Evolutionary conservation across 2,888 invertebrate genomes (phyloP).

Genomic region (Thymelicus lineola): DNA sequence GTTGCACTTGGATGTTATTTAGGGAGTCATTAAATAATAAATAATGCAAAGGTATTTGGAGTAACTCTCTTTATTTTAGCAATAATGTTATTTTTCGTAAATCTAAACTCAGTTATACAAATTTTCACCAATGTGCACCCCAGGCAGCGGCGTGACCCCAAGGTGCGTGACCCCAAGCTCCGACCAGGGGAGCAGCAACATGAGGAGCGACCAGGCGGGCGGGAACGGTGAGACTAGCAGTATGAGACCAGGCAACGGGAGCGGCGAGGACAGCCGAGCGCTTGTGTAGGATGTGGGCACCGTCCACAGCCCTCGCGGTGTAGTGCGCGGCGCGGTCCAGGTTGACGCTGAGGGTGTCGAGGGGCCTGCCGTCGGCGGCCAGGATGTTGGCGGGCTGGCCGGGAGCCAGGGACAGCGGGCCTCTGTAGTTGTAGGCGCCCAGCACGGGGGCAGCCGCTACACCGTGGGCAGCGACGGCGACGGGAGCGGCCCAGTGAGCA

Average conservation of each 20-base stretch:
- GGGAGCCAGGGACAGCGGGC: constrained; percentile 75
- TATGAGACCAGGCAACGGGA: constrained; percentile 52
- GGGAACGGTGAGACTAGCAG: constrained; percentile 40
- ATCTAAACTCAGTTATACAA: constrained; percentile 45
- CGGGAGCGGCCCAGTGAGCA: constrained; percentile 51
- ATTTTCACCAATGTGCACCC: constrained; percentile 61
- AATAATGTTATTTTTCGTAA: constrained; percentile 40
- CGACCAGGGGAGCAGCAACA: constrained; percentile 48
- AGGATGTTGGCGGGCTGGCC: constrained; percentile 75
- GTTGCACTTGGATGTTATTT: too few species aligned
- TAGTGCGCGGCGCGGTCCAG: constrained; percentile 74
- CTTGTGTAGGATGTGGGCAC: constrained; percentile 64
- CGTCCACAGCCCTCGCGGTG: constrained; percentile 68
- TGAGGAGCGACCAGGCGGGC: constrained; percentile 41
- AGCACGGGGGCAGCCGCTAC: constrained; percentile 57
- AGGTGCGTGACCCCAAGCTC: constrained; percentile 48
- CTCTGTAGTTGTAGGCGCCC: constrained; percentile 73
- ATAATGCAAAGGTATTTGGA: constrained; percentile 35
- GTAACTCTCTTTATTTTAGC: constrained; percentile 76
- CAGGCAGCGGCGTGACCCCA: constrained; percentile 48
- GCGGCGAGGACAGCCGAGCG: constrained; percentile 65
- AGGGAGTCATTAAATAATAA: too few species aligned
- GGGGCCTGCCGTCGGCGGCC: constrained; percentile 73
- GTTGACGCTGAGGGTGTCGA: constrained; percentile 77
- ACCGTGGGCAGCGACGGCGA: constrained; percentile 54